These are phyloP conservation scores for Acrocephalus scirpaceus DNA, from an alignment of 2,797 vertebrate genomes.

Conservation along the genomic window DNA sequence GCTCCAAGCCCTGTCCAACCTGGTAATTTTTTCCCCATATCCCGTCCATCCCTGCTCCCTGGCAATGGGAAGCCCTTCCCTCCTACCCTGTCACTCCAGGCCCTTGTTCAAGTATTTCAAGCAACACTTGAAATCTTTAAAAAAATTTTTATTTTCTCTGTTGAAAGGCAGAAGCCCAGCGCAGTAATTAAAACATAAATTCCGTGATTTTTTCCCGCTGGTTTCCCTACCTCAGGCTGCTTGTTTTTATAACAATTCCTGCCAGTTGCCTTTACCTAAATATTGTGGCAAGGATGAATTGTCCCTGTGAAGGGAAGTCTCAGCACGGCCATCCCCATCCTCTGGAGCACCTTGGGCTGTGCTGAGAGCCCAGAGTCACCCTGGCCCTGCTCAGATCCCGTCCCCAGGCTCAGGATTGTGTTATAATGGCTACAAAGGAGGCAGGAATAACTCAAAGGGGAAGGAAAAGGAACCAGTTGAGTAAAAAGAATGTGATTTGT, in stretches of 20 bases:
- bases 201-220: background rate
- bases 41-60: background rate
- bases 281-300: background rate
- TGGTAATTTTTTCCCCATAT: background rate
- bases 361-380: background rate
- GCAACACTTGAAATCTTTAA: background rate
- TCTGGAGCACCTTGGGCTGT: background rate
- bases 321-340: no score
- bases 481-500: background rate
- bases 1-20: background rate
- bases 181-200: background rate
- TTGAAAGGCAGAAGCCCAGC: accelerated
- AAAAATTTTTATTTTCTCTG: background rate
- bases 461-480: background rate
- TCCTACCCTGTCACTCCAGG: background rate
- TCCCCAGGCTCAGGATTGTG: accelerated
- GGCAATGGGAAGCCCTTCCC: background rate
- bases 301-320: background rate
- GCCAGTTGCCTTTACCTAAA: background rate
- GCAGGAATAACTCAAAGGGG: background rate
- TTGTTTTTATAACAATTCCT: background rate
- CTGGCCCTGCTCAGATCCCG: background rate
- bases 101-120: background rate
- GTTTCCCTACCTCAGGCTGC: background rate
- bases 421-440: background rate